Evolutionary conservation across 2,888 invertebrate species (phyloP).

Genomic region (Leuctra nigra): DNA sequence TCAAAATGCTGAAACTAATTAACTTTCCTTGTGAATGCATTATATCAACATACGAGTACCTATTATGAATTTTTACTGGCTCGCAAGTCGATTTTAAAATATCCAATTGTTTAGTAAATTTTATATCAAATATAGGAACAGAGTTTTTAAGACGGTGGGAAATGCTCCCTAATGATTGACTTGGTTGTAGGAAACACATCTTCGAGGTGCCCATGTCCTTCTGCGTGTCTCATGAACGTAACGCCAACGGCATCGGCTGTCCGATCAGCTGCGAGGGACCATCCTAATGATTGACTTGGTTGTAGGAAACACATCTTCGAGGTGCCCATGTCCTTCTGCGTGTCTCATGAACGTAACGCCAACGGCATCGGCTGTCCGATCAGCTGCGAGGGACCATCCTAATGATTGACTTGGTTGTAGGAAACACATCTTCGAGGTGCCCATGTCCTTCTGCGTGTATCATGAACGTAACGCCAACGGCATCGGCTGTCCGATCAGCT

Average conservation of each 20-base stretch:
- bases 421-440: conserved; percentile 88
- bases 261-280: conserved; percentile 67
- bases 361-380: conserved; percentile 62
- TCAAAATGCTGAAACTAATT: no score
- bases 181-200: conserved; percentile 76
- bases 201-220: conserved; percentile 89
- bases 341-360: conserved; percentile 65
- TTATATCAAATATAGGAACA: no score
- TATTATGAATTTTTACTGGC: no score
- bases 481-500: conserved; percentile 65
- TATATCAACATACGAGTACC: no score
- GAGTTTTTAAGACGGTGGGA: no score
- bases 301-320: conserved; percentile 84
- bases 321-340: conserved; percentile 84
- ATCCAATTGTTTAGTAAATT: no score
- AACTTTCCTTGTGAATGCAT: no score
- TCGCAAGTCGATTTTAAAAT: no score
- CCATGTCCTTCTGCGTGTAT: conserved; percentile 80
- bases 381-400: conserved; percentile 63
- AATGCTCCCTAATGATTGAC: no score
- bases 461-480: conserved; percentile 63
- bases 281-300: no score
- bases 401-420: conserved; percentile 68
- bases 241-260: conserved; percentile 59
- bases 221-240: conserved; percentile 70